Evolutionary conservation across 2,797 vertebrate genomes (phyloP).

Genomic region (Micropoecilia bifurca): DNA sequence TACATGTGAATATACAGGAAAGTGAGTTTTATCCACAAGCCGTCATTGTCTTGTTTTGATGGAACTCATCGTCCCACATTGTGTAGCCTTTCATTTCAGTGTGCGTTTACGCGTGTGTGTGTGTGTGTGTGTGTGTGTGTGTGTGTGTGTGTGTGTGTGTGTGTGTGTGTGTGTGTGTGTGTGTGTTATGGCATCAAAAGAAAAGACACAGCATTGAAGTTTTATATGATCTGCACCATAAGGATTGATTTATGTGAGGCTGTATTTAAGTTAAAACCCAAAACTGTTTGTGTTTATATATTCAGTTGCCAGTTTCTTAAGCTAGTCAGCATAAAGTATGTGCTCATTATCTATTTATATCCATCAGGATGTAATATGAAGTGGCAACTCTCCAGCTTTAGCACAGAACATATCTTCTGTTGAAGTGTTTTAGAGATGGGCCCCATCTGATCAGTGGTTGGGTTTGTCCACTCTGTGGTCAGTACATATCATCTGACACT

Average conservation of each 20-base stretch:
- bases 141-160: neutral
- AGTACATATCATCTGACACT: neutral
- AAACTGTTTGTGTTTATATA: neutral
- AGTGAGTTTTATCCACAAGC: neutral
- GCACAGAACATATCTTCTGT: neutral
- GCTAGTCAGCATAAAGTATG: neutral
- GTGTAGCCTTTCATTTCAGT: neutral
- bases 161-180: neutral
- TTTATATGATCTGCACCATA: neutral
- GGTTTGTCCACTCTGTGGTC: neutral
- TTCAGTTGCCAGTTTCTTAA: neutral
- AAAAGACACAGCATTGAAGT: neutral
- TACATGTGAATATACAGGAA: neutral
- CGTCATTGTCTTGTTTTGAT: conserved; percentile 1
- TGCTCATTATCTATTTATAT: conserved; percentile 2
- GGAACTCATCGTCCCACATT: neutral
- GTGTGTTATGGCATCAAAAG: neutral
- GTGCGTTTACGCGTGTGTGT: neutral
- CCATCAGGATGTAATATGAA: neutral
- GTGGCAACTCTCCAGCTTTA: conserved; percentile 3
- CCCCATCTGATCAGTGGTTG: neutral
- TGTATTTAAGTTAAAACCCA: neutral
- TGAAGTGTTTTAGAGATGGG: neutral
- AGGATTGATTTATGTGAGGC: neutral
- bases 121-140: neutral